Evolutionary conservation across 2,797 vertebrate species (phyloP).

Genomic region (Acanthopagrus latus): DNA sequence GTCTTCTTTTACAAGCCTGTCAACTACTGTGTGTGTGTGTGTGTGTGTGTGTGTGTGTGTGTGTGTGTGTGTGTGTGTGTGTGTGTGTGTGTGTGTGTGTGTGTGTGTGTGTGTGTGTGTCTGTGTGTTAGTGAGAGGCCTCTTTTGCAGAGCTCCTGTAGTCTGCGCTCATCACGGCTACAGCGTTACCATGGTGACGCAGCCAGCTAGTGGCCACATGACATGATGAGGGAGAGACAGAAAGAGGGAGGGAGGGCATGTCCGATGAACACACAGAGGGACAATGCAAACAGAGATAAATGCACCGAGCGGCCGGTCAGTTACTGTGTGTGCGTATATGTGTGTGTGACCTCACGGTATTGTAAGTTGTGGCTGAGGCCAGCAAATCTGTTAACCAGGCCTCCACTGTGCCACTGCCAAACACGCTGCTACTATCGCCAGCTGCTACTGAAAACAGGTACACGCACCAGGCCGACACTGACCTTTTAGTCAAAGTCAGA

Average conservation of each 20-base stretch:
- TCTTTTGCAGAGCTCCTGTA: slow-evolving; percentile 43
- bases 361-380: slow-evolving; percentile 66
- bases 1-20: slow-evolving; percentile 19
- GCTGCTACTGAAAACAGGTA: slow-evolving; percentile 39
- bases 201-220: slow-evolving; percentile 49
- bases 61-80: too few relatives aligned
- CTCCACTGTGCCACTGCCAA: slow-evolving; percentile 31
- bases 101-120: too few relatives aligned
- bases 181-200: slow-evolving; percentile 63
- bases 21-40: not conserved
- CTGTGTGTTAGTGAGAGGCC: slow-evolving; percentile 17
- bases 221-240: slow-evolving; percentile 43
- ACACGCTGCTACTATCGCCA: slow-evolving; percentile 37
- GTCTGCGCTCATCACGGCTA: slow-evolving; percentile 50
- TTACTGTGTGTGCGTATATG: slow-evolving; percentile 14
- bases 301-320: slow-evolving; percentile 28
- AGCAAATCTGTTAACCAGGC: slow-evolving; percentile 62
- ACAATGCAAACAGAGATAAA: slow-evolving; percentile 66
- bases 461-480: slow-evolving; percentile 1
- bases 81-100: too few relatives aligned
- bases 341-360: slow-evolving; percentile 41
- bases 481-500: slow-evolving; percentile 52
- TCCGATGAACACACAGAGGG: slow-evolving; percentile 46
- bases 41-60: slow-evolving; percentile 7
- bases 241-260: slow-evolving; percentile 17